A percentile compares a stretch with the other conserved stretches of the same genome.
Conservation (phyloP, 2,888 invertebrate species). For the Dastarcus helophoroides region DNA sequence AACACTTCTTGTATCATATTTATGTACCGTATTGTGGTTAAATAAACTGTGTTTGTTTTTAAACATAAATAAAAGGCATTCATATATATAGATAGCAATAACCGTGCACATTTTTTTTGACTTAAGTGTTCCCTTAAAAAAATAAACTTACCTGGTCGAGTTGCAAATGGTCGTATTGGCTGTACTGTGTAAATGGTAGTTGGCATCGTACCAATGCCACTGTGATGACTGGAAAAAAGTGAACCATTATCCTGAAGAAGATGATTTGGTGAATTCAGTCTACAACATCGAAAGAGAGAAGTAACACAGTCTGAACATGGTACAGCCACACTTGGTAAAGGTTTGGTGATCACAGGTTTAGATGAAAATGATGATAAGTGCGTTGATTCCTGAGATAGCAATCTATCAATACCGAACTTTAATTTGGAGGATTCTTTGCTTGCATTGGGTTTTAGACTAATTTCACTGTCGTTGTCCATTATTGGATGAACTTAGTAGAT, state of each 20-base stretch:
- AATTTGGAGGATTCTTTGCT: conserved; percentile 40
- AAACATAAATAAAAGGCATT: too few species aligned
- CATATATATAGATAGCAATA: too few species aligned
- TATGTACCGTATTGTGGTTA: too few species aligned
- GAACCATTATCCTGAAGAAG: conserved; percentile 12
- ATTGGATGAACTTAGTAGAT: too few species aligned
- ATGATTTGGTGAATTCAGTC: conserved; percentile 24
- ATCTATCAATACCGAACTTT: conserved; percentile 62
- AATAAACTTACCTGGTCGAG: conserved; percentile 26
- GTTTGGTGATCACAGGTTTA: too few species aligned
- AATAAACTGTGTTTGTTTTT: too few species aligned
- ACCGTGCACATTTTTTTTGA: too few species aligned
- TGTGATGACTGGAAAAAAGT: conserved; percentile 15
- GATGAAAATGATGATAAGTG: too few species aligned
- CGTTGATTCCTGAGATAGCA: conserved; percentile 42
- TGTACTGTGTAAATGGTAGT: conserved; percentile 27
- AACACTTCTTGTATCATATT: too few species aligned
- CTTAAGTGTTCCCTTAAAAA: too few species aligned
- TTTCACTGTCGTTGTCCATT: too few species aligned
- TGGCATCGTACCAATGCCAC: conserved; percentile 9
- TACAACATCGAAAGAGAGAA: conserved; percentile 51
- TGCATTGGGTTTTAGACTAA: too few species aligned
- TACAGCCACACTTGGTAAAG: conserved; percentile 26
- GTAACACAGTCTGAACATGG: conserved; percentile 55
- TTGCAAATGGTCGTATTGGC: conserved; percentile 35